These are phyloP conservation scores for Trissolcus brochymenae DNA, from an alignment of 2,888 invertebrate genomes.

Conservation along the genomic window DNA sequence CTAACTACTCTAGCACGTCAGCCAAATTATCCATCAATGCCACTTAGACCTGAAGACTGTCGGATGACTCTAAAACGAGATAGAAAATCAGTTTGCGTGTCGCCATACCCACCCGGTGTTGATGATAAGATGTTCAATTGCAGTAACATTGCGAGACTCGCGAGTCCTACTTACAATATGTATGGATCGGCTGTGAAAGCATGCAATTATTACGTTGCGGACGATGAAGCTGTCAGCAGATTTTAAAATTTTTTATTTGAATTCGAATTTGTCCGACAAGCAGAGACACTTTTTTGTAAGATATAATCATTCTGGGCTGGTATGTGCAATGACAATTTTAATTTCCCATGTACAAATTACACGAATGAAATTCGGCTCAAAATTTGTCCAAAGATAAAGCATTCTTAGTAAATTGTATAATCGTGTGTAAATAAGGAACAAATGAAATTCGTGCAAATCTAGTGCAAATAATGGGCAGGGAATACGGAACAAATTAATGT, in stretches of 20 bases:
- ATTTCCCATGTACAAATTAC: no score
- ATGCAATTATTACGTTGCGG: conserved; percentile 71
- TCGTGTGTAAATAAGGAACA: conserved; percentile 23
- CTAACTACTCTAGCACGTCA: conserved; percentile 73
- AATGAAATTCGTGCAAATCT: conserved; percentile 34
- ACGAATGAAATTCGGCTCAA: background rate
- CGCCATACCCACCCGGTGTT: conserved; percentile 69
- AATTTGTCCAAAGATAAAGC: conserved; percentile 3
- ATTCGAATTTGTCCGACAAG: background rate
- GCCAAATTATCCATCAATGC: conserved; percentile 75
- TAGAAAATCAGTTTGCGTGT: conserved; percentile 64
- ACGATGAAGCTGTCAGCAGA: conserved; percentile 74
- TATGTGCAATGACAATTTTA: conserved; percentile 1
- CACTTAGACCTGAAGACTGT: conserved; percentile 71
- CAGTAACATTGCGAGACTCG: conserved; percentile 62
- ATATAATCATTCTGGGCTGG: background rate
- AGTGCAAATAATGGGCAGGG: conserved; percentile 44
- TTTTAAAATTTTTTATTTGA: conserved; percentile 62
- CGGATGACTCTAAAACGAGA: conserved; percentile 71
- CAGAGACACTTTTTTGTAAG: background rate
- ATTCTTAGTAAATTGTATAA: background rate
- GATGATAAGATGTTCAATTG: conserved; percentile 68
- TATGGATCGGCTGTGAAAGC: conserved; percentile 70
- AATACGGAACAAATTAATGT: conserved; percentile 20
- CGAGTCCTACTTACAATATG: conserved; percentile 74